Conservation (phyloP, 92 coral and sea anemone genomes). For the Actinostola sp. region DNA sequence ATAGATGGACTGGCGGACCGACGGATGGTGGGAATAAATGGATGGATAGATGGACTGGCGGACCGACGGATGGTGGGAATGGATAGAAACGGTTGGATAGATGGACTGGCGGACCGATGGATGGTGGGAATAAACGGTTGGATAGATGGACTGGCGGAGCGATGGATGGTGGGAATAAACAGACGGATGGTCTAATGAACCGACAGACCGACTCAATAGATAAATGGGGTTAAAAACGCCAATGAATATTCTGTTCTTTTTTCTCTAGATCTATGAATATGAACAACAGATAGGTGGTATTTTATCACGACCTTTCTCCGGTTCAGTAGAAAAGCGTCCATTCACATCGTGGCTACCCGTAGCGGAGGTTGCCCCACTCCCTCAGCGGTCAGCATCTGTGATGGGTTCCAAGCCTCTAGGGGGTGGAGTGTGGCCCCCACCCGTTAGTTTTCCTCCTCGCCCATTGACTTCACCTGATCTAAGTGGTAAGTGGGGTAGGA, state of each 20-base stretch:
- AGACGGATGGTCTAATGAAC: not conserved
- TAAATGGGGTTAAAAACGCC: not conserved
- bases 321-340: slow-evolving; percentile 68
- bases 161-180: no score
- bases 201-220: not conserved
- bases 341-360: slow-evolving; percentile 62
- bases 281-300: slow-evolving; percentile 62
- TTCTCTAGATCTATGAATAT: slow-evolving; percentile 72
- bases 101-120: not conserved
- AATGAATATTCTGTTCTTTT: not conserved
- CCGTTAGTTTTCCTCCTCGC: slow-evolving; percentile 58
- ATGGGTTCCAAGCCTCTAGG: slow-evolving; percentile 57
- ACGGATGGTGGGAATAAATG: no score
- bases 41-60: no score
- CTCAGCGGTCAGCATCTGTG: slow-evolving; percentile 63
- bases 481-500: slow-evolving; percentile 39
- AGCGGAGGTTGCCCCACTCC: slow-evolving; percentile 60
- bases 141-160: not conserved
- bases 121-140: not conserved
- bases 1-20: no score
- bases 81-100: no score
- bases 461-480: slow-evolving; percentile 66
- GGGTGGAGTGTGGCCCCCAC: slow-evolving; percentile 83
- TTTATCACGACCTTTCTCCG: slow-evolving; percentile 68
- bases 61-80: no score